Evolutionary conservation across 2,888 invertebrate genomes (phyloP), one percentile per base, ranked within the genome.

Genomic region (Eueremaeus valkanovi): DNA sequence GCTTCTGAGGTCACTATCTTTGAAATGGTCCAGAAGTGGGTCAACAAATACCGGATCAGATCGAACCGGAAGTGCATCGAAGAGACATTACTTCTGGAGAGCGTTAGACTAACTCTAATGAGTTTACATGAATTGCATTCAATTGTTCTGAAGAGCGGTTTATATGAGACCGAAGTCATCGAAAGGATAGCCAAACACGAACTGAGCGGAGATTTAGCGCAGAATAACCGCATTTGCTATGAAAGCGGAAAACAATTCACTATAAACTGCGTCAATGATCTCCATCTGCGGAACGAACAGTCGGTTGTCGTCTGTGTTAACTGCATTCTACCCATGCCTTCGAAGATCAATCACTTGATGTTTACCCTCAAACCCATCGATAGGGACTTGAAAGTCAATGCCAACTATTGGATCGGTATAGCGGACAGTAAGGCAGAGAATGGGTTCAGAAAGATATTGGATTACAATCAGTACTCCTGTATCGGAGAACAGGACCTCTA

Each of bases 301-400:
- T 16, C 8, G 18, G 42, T 70, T 13, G 40, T 42, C 36, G 24
- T 70, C 5, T 70, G 27, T 24, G 27, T 70, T 13, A 70, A 24
- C 18, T 70, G 70, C 45, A 5, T 70, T 40, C 70, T 70, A 16
- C 45, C 70, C 29, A 70, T 70, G 70, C 70, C 70, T n/a, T 36
- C 70, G 8, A 70, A 70, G 36, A 29, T 70, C 70, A 70, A 70
- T 70, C 70, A 70, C 36, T 18, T 70, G 18, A 42, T 70, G 70
- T 70, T 70, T 24, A 21, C n/a, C 11, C 42, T 70, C 21, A 21
- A 45, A 27, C 45, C 27, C 18, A 18, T 42, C 24, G 70, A 70
- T 27, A 13, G 13, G 18, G 16, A 1, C 13, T 5, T 13, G n/a
- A 42, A 42, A 6, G 9, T 70, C 3, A 8, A 9, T 18, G 24